Evolutionary conservation across 2,113 vertebrate genomes (phyloP).

Genomic region (Lichenostomus cassidix): DNA sequence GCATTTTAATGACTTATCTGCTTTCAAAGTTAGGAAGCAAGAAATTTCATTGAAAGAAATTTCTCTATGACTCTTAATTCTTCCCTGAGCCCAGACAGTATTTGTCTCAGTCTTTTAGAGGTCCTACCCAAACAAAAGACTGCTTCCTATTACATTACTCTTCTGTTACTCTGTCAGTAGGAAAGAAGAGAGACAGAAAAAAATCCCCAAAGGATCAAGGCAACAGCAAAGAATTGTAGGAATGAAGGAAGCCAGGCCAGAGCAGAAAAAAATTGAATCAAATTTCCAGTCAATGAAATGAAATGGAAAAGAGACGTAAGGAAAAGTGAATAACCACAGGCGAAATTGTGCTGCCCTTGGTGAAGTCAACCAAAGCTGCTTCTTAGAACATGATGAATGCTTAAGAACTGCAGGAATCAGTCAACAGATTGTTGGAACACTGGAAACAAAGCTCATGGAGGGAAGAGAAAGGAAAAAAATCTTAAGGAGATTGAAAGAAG

Average conservation of each 20-base stretch:
- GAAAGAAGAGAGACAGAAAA: not conserved
- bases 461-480: not conserved
- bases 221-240: not conserved
- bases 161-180: not conserved
- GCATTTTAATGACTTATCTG: not conserved
- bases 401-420: slow-evolving; percentile 36
- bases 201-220: not conserved
- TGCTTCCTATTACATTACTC: not conserved
- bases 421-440: slow-evolving; percentile 1
- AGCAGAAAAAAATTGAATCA: not conserved
- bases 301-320: not conserved
- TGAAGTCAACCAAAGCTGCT: slow-evolving; percentile 37
- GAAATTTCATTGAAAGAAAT: not conserved
- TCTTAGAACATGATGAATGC: slow-evolving; percentile 34
- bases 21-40: not conserved
- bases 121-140: not conserved
- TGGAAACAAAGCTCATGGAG: slow-evolving; percentile 43
- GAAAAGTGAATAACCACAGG: slow-evolving; percentile 34
- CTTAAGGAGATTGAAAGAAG: not conserved
- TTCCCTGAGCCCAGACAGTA: not conserved
- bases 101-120: not conserved
- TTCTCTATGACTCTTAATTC: not conserved
- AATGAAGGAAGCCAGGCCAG: not conserved
- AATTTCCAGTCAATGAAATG: slow-evolving; percentile 30
- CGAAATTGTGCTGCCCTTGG: not conserved